phyloP scores from a whole-genome alignment of 1,140 invertebrate genomes.

The Papilio dardanus region DNA sequence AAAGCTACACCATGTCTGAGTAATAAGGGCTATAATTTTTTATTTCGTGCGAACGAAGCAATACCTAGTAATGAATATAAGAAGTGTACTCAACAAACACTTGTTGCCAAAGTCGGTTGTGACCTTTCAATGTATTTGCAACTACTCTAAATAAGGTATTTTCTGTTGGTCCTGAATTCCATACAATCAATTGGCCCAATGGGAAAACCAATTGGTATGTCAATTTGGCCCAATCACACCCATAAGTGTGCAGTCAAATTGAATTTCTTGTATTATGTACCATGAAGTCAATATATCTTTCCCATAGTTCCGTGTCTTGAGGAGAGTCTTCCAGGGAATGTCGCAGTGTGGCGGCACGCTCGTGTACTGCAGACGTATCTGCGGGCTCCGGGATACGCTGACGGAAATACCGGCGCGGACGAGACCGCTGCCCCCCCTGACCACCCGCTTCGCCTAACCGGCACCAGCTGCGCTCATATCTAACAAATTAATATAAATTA shows the following conservation, averaged over 20 bases:
- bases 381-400: slow-evolving; percentile 32
- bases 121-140: too few species aligned
- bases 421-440: neutral
- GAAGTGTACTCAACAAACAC: too few species aligned
- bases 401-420: slow-evolving; percentile 48
- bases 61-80: too few species aligned
- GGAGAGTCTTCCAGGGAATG: slow-evolving; percentile 44
- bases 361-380: slow-evolving; percentile 40
- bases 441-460: neutral
- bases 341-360: slow-evolving; percentile 46
- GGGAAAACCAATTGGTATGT: neutral
- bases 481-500: neutral
- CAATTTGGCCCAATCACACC: too few species aligned
- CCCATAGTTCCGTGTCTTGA: slow-evolving; percentile 46
- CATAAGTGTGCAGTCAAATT: too few species aligned
- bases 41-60: too few species aligned
- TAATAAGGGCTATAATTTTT: too few species aligned
- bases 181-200: too few species aligned
- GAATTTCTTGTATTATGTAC: neutral
- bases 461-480: slow-evolving; percentile 21
- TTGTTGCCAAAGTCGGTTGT: too few species aligned
- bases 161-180: too few species aligned
- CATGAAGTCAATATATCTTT: slow-evolving; percentile 51
- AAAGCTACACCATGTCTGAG: too few species aligned
- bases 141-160: too few species aligned